Conservation (phyloP, 2,797 vertebrate genomes). For the Spheniscus humboldti region DNA sequence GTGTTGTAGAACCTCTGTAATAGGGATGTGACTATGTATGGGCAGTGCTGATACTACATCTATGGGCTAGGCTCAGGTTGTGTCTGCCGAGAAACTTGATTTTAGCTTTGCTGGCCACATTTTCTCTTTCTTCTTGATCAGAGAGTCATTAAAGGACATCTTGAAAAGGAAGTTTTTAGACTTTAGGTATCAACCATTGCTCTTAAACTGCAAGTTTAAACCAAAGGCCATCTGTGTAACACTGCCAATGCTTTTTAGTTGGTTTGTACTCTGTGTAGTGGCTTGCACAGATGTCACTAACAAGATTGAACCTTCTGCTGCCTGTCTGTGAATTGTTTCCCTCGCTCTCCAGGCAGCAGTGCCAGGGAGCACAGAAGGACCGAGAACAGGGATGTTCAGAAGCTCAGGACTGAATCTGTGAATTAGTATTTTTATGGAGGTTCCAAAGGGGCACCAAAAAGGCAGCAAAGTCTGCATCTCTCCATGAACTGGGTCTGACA, state of each 20-base stretch:
- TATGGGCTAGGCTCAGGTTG: background rate
- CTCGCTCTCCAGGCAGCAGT: background rate
- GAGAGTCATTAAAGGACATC: background rate
- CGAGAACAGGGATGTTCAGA: background rate
- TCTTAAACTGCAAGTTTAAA: background rate
- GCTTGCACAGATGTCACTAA: background rate
- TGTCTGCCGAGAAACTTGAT: background rate
- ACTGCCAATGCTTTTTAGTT: background rate
- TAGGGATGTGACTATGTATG: background rate
- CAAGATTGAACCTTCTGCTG: background rate
- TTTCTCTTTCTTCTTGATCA: background rate
- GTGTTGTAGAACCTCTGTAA: background rate
- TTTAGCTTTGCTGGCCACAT: background rate
- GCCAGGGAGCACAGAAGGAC: background rate
- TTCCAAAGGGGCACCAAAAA: background rate
- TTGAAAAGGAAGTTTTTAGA: background rate
- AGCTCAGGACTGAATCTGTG: background rate
- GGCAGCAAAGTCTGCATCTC: background rate
- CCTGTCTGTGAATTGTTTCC: background rate
- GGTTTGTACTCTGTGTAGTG: background rate
- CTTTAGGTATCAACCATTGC: background rate
- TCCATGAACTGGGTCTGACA: background rate
- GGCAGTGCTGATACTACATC: background rate
- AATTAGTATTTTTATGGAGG: background rate
- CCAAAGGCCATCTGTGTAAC: background rate